Percentiles rank a stretch among this genome's conserved stretches.
These are phyloP conservation scores for Macrotus californicus DNA, from an alignment of 2,113 vertebrate genomes.

Conservation along the genomic window DNA sequence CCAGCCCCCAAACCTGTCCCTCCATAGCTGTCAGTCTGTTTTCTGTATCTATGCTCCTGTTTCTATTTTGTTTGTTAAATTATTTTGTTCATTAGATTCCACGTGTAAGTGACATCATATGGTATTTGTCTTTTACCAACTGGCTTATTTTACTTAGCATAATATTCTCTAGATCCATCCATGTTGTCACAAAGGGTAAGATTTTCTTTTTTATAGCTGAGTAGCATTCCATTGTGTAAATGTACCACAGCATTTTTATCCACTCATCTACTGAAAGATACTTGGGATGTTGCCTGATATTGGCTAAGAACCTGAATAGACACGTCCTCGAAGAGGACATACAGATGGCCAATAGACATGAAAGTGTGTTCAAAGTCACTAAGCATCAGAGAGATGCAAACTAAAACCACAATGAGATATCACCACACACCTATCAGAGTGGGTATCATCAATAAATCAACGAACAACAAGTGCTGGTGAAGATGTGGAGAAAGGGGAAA, in stretches of 20 bases:
- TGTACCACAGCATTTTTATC: not conserved
- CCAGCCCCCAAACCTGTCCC: not conserved
- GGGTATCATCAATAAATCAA: not conserved
- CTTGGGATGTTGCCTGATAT: not conserved
- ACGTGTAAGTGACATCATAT: not conserved
- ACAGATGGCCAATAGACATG: not conserved
- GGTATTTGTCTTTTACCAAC: not conserved
- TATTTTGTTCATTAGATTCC: not conserved
- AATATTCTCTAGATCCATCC: not conserved
- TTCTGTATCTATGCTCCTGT: not conserved
- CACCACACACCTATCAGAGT: not conserved
- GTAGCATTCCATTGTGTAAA: not conserved
- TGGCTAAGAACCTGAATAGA: too few species aligned
- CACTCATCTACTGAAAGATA: not conserved
- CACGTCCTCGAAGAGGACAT: too few species aligned
- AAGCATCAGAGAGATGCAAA: not conserved
- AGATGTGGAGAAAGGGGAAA: not conserved
- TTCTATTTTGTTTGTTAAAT: not conserved
- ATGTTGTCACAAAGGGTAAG: not conserved
- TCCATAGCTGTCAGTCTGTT: not conserved
- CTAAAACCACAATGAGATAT: not conserved
- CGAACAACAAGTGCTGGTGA: not conserved
- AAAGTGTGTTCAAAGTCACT: not conserved
- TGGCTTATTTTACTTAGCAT: not conserved
- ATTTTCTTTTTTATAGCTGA: not conserved